Evolutionary conservation across 92 coral and sea anemone species (phyloP), one percentile per base, ranked within the genome.

Genomic region (Plumapathes pennacea): DNA sequence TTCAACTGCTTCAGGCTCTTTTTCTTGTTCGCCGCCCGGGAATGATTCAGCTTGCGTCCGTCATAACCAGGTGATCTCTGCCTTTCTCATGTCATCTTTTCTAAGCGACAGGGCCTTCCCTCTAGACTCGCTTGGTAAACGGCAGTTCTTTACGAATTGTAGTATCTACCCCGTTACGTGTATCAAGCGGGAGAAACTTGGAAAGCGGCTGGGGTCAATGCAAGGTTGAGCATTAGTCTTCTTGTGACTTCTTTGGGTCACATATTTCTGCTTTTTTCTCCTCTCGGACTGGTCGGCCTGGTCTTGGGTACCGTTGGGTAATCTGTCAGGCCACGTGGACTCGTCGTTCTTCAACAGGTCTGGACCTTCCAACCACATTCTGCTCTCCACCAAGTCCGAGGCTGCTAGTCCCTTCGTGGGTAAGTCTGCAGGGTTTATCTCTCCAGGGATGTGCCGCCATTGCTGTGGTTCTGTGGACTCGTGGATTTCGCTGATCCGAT

Each of bases 401-500:
- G 74, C 69, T 21, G 57, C 24, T 6, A 64, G 25, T 10, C 77
- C 71, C 37, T 66, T 58, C 10, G 71, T 60, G 33, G 68, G 67
- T 15, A 57, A 30, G 57, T 70, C 68, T 7, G 77, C 68, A 13
- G 73, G 82, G 25, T 64, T 75, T 4, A 54, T 8, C 4, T 45
- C 24, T 5, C 68, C 68, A 19, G 68, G 77, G 27, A 70, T 31
- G 36, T 70, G 77, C 12, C 47, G 67, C 68, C 77, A 70, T 26
- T 70, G 68, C 59, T 70, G 67, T 23, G 60, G 68, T 9, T 64
- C 51, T 17, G 85, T 39, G 7, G 66, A 44, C 31, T 61, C 38
- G 20, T 69, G 73, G 29, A 78, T 78, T 52, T 69, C 56, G 23
- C 72, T 72, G 48, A 78, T 40, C 19, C 69, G 62, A 28, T 69